Evolutionary conservation across 2,888 invertebrate species (phyloP).

Genomic region (Tupiocoris notatus): DNA sequence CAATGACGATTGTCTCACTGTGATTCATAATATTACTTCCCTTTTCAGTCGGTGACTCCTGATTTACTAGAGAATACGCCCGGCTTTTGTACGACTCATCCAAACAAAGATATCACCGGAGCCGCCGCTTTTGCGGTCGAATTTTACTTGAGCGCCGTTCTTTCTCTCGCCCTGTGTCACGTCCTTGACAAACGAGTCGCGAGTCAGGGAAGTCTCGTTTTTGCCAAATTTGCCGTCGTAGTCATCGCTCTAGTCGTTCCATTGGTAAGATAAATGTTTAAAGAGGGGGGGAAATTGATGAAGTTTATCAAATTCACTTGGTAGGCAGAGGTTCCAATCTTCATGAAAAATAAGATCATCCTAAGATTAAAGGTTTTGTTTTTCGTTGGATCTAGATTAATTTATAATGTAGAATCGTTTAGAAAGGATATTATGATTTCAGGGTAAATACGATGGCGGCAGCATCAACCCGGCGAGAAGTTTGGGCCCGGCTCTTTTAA

Average conservation of each 20-base stretch:
- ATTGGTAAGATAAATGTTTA: conserved; percentile 50
- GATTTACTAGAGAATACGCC: conserved; percentile 39
- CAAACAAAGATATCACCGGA: conserved; percentile 44
- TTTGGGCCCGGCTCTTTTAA: conserved; percentile 71
- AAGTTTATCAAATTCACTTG: no score
- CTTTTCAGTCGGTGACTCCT: conserved; percentile 53
- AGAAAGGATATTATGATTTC: no score
- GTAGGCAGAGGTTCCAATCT: no score
- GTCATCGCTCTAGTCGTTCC: conserved; percentile 54
- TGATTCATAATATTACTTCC: no score
- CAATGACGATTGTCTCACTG: no score
- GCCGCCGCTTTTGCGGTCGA: conserved; percentile 54
- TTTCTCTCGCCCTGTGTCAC: conserved; percentile 54
- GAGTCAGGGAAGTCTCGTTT: conserved; percentile 53
- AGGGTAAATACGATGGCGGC: conserved; percentile 63
- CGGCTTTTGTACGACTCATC: conserved; percentile 53
- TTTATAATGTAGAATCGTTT: no score
- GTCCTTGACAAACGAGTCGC: conserved; percentile 55
- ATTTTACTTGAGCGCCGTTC: conserved; percentile 53
- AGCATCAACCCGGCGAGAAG: conserved; percentile 70
- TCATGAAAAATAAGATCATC: no score
- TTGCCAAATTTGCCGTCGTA: conserved; percentile 55
- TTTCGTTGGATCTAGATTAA: no score
- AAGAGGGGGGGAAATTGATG: background rate
- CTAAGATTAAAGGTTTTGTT: no score